Base-by-base conservation (phyloP, 2,888 invertebrate species). In the Athripsodes cinereus region DNA sequence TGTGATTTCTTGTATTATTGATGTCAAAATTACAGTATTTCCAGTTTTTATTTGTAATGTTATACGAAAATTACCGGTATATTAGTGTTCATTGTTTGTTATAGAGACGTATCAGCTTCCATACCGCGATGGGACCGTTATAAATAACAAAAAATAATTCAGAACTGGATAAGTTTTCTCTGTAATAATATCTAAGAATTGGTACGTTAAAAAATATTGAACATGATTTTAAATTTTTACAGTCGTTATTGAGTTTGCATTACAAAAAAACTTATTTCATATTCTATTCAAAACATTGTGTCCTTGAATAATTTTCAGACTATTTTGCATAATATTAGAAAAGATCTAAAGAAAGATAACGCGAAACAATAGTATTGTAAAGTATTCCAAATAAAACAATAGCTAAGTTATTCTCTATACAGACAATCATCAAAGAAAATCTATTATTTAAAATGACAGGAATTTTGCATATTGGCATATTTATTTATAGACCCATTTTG, bases 391-490 rank as follows among this genome's bases (percentile, higher is more conserved):
- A 31, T 58, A 53, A 58, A 58, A 54, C 58, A 58, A 58, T 58
- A n/a, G n/a, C n/a, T n/a, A 58, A 58, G 51, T 5, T 40, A 8
- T 26, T 50, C n/a, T n/a, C 40, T 55, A 46, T n/a, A 40, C 35
- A 46, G 21, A 40, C 53, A 53, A 53, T 47, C 22, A 34, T 46
- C 57, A 52, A 52, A 57, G 52, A n/a, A n/a, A n/a, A n/a, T 44
- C 19, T 35, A 52, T 57, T 52, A 48, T 48, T n/a, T 46, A 21
- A 57, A 52, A 57, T 55, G 55, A 49, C 49, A 50, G 31, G 50
- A 26, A 22, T 55, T 59, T 55, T 59, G 59, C 59, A 59, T 58
- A 55, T 26, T 55, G 51, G 48, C 49, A 56, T 49, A 59, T 59
- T 56, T 59, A 56, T 59, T 52, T 19, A 34, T 22, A 53, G 22